Conservation (phyloP, 1,140 invertebrate genomes). For the Nasonia longicornis region DNA sequence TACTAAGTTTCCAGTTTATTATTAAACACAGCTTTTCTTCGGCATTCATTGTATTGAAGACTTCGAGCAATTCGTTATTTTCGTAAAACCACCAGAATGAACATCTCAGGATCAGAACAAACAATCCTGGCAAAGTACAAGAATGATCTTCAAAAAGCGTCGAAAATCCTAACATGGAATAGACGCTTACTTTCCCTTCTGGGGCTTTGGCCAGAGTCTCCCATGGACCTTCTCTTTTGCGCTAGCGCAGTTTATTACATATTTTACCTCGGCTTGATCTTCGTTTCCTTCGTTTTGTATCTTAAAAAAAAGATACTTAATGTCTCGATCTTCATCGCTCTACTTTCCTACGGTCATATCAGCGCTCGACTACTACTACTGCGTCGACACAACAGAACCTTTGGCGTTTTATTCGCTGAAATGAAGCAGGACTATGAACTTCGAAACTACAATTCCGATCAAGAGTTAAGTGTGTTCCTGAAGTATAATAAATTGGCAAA, state of each 20-base stretch:
- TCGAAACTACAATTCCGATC: not conserved
- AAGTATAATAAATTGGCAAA: not conserved
- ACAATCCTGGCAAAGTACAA: too few species aligned
- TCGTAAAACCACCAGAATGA: too few species aligned
- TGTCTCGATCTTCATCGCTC: not conserved
- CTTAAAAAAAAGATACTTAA: not conserved
- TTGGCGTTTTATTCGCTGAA: not conserved
- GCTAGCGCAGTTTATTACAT: constrained; percentile 18
- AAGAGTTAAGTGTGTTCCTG: not conserved
- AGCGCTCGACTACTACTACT: not conserved
- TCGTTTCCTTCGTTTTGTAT: constrained; percentile 45
- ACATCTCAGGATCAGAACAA: too few species aligned
- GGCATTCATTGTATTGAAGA: too few species aligned
- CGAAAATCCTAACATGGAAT: constrained; percentile 41
- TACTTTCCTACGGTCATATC: not conserved
- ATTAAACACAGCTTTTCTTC: too few species aligned
- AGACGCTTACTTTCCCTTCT: constrained; percentile 46
- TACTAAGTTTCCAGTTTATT: too few species aligned
- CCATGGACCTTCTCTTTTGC: constrained; percentile 42
- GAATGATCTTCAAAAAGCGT: not conserved
- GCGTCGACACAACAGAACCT: not conserved
- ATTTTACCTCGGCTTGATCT: constrained; percentile 43
- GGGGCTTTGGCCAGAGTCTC: constrained; percentile 49
- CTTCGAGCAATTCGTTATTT: too few species aligned
- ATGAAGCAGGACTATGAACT: not conserved